phyloP scores from a whole-genome alignment of 2,113 vertebrate species.

The Trematomus loennbergii region DNA sequence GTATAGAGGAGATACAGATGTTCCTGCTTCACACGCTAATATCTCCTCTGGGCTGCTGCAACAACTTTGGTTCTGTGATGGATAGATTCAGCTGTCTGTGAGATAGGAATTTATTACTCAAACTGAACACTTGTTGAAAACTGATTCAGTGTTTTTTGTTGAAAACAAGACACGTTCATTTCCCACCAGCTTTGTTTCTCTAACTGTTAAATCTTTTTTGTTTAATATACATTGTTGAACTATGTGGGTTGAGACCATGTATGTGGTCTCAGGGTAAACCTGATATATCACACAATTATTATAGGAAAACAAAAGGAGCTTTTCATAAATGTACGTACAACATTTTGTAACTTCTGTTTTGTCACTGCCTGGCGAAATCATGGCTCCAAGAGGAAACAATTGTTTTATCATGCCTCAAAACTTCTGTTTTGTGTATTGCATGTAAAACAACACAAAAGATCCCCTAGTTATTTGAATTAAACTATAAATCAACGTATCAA shows the following conservation, averaged over 20 bases:
- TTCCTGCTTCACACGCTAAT: constrained; percentile 46
- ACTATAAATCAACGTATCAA: too few relatives aligned
- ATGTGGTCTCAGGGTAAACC: background rate
- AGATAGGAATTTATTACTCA: constrained; percentile 13
- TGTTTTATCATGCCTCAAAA: too few relatives aligned
- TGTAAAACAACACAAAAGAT: too few relatives aligned
- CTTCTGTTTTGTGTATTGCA: too few relatives aligned
- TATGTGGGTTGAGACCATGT: background rate
- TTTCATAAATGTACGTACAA: too few relatives aligned
- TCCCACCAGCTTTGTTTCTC: background rate
- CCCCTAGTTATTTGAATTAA: too few relatives aligned
- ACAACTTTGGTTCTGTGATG: constrained; percentile 34
- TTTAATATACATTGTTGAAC: background rate
- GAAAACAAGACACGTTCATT: background rate
- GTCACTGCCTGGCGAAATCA: too few relatives aligned
- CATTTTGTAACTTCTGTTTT: too few relatives aligned
- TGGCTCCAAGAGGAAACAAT: too few relatives aligned
- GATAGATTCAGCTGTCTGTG: constrained; percentile 32
- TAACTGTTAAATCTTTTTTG: background rate
- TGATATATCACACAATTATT: background rate
- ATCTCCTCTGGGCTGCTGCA: constrained; percentile 39
- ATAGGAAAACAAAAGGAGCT: background rate
- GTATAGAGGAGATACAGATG: constrained; percentile 56
- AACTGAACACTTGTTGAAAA: constrained; percentile 24
- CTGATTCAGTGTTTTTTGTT: constrained; percentile 6